phyloP scores from a whole-genome alignment of 1,140 invertebrate species.

The Lepidurus apus region DNA sequence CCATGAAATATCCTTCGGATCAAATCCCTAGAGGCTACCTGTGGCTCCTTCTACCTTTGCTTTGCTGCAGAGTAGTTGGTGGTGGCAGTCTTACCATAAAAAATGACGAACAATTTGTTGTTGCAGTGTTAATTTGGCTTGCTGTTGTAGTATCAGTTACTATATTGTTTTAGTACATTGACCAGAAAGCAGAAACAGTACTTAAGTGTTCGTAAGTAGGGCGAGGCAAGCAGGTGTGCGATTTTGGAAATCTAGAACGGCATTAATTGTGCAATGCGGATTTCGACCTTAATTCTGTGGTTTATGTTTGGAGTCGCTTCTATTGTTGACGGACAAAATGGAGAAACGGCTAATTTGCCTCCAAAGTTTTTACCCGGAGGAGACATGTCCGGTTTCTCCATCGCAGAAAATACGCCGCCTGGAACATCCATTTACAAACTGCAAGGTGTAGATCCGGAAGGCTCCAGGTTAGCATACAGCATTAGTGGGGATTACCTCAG shows the following conservation, averaged over 20 bases:
- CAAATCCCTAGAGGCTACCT: neutral
- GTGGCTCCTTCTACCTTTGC: neutral
- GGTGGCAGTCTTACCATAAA: neutral
- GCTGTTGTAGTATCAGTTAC: neutral
- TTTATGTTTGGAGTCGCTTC: slow-evolving; percentile 23
- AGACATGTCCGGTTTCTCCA: slow-evolving; percentile 66
- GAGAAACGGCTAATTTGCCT: slow-evolving; percentile 41
- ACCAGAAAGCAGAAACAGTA: too few relatives aligned
- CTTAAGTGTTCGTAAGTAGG: neutral
- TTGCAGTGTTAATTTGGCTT: neutral
- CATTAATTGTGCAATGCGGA: neutral
- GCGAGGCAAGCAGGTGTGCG: neutral
- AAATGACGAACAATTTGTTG: neutral
- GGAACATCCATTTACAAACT: slow-evolving; percentile 49
- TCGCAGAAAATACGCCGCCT: slow-evolving; percentile 68
- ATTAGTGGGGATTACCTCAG: slow-evolving; percentile 75
- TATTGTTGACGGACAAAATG: slow-evolving; percentile 2
- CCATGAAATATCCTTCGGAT: neutral
- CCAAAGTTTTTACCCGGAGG: slow-evolving; percentile 70
- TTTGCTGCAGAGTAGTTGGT: neutral
- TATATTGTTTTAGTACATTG: too few relatives aligned
- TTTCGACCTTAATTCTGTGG: slow-evolving; percentile 6
- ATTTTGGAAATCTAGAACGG: slow-evolving; percentile 25
- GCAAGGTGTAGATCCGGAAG: slow-evolving; percentile 62
- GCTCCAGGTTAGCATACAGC: slow-evolving; percentile 63